phyloP scores from a whole-genome alignment of 2,797 vertebrate genomes.

The Apogon talboti region DNA sequence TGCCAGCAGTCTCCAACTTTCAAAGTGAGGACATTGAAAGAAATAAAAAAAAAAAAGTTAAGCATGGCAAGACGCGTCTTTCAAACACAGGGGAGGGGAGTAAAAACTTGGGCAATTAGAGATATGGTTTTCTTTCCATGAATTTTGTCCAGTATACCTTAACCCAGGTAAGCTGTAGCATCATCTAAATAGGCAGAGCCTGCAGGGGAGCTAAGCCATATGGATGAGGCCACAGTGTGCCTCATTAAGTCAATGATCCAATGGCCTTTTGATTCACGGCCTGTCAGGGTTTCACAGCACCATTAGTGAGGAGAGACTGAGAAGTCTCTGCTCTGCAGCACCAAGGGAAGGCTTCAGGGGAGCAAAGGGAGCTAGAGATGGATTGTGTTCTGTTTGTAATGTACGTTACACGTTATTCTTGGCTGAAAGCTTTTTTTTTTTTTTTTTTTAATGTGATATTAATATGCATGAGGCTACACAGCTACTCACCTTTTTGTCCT shows the following conservation, averaged over 20 bases:
- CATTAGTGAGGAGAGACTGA: slow-evolving; percentile 42
- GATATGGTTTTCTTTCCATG: background rate
- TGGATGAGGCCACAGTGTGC: slow-evolving; percentile 37
- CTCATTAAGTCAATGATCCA: slow-evolving; percentile 64
- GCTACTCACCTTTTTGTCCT: slow-evolving; percentile 66
- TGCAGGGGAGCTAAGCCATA: slow-evolving; percentile 21
- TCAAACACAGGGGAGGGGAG: slow-evolving; percentile 31
- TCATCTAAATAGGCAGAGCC: slow-evolving; percentile 45
- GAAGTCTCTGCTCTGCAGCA: slow-evolving; percentile 15
- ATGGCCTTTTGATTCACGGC: slow-evolving; percentile 49
- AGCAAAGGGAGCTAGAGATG: slow-evolving; percentile 24
- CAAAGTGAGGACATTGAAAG: slow-evolving; percentile 30
- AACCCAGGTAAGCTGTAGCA: slow-evolving; percentile 19
- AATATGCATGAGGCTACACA: slow-evolving; percentile 23
- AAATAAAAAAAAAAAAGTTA: slow-evolving; percentile 44
- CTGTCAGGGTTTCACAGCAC: slow-evolving; percentile 23
- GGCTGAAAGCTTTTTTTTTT: background rate
- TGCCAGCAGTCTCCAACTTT: slow-evolving; percentile 52
- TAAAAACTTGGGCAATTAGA: background rate
- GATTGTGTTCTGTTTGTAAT: slow-evolving; percentile 21
- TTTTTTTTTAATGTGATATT: slow-evolving; percentile 12
- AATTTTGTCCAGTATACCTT: slow-evolving; percentile 17
- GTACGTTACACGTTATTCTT: too few relatives aligned
- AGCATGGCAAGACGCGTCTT: slow-evolving; percentile 15
- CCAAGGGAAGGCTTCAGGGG: slow-evolving; percentile 44